These are phyloP conservation scores for Pterois miles DNA, from an alignment of 2,797 vertebrate species.

Conservation along the genomic window DNA sequence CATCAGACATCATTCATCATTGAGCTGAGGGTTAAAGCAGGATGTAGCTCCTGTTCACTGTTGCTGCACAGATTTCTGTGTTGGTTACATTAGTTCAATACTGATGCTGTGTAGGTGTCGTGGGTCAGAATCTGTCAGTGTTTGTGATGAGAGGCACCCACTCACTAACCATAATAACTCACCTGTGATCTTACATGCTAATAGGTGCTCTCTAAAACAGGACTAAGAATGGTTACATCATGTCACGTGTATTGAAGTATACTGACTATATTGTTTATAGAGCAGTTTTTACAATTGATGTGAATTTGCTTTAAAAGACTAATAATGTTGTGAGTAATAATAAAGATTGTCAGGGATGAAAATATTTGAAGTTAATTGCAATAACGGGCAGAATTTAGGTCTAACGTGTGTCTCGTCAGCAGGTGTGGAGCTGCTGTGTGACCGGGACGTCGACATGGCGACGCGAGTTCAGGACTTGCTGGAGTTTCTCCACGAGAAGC, in stretches of 20 bases:
- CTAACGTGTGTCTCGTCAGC: neutral
- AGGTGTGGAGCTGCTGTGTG: slow-evolving; percentile 97
- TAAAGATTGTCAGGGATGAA: neutral
- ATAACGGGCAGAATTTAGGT: neutral
- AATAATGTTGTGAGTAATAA: neutral
- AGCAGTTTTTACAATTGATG: neutral
- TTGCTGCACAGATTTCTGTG: slow-evolving; percentile 48
- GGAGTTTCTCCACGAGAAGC: slow-evolving; percentile 98
- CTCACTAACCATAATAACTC: slow-evolving; percentile 70
- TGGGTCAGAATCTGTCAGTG: slow-evolving; percentile 55
- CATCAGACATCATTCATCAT: slow-evolving; percentile 19
- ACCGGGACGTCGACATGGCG: slow-evolving; percentile 98
- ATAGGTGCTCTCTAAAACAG: slow-evolving; percentile 56
- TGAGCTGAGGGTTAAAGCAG: slow-evolving; percentile 19
- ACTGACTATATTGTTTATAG: neutral
- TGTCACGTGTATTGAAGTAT: slow-evolving; percentile 29
- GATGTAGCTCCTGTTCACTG: slow-evolving; percentile 32
- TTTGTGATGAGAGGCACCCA: slow-evolving; percentile 75
- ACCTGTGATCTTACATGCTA: slow-evolving; percentile 72
- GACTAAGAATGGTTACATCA: slow-evolving; percentile 60
- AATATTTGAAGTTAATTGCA: neutral
- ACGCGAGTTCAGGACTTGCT: slow-evolving; percentile 97
- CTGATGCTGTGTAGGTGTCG: slow-evolving; percentile 71
- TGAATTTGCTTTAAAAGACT: neutral
- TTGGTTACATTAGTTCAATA: slow-evolving; percentile 60